phyloP scores from a whole-genome alignment of 2,113 vertebrate genomes.

The Prunella himalayana region DNA sequence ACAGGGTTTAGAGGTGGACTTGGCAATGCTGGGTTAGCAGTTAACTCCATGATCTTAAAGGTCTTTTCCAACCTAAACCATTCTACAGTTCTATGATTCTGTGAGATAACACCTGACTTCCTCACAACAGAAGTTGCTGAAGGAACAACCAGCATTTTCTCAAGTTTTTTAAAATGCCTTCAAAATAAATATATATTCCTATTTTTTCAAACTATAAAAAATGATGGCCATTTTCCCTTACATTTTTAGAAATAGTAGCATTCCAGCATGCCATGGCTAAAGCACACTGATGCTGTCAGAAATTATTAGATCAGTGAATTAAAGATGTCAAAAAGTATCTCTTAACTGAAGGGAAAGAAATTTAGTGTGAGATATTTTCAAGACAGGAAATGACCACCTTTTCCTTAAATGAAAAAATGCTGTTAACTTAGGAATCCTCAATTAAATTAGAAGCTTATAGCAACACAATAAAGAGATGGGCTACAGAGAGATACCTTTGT shows the following conservation, averaged over 20 bases:
- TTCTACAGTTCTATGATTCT: background rate
- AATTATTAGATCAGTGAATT: background rate
- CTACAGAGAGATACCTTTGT: background rate
- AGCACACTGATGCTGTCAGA: conserved; percentile 4
- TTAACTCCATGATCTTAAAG: background rate
- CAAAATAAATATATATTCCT: background rate
- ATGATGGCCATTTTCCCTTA: background rate
- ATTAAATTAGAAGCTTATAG: background rate
- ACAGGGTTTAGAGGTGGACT: background rate
- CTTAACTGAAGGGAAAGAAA: background rate
- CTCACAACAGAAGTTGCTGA: background rate
- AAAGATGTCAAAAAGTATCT: conserved; percentile 18
- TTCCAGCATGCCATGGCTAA: background rate
- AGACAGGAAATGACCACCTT: background rate
- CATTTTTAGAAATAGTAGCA: background rate
- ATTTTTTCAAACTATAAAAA: background rate
- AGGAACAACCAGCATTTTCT: background rate
- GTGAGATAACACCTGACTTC: background rate
- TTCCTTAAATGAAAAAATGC: background rate
- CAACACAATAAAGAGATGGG: background rate
- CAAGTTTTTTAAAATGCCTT: background rate
- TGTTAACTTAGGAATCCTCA: background rate
- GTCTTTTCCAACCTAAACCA: background rate
- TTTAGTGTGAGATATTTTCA: background rate
- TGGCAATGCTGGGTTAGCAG: background rate